Evolutionary conservation across 2,113 vertebrate species (phyloP).

Genomic region (Otis tarda): DNA sequence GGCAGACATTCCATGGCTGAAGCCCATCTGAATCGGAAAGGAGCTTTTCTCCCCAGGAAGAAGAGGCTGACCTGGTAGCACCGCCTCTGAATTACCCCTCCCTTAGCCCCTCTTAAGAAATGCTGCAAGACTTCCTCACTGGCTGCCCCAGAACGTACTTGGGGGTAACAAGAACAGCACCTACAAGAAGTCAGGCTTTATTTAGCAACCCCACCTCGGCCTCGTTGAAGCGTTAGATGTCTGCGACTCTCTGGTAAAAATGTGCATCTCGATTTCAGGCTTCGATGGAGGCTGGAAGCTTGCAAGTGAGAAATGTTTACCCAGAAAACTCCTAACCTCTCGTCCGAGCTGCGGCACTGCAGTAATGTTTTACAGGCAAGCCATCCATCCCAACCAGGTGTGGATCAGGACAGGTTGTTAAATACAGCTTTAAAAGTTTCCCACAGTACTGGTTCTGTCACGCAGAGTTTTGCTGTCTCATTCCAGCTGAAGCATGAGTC

Average conservation of each 20-base stretch:
- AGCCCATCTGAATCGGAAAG: neutral
- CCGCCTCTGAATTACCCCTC: neutral
- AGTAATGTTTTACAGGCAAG: neutral
- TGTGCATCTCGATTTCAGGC: neutral
- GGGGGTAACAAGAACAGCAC: neutral
- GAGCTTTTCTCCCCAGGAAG: neutral
- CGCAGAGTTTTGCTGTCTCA: neutral
- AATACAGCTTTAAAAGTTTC: neutral
- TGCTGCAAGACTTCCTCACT: neutral
- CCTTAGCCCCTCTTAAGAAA: neutral
- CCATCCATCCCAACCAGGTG: neutral
- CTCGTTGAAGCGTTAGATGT: neutral
- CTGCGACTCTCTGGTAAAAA: neutral
- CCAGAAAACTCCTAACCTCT: neutral
- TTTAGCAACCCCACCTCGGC: neutral
- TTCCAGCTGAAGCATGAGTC: constrained; percentile 20
- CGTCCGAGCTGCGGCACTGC: neutral
- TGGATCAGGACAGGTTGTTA: neutral
- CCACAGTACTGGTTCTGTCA: neutral
- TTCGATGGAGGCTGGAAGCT: neutral
- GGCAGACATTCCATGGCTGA: neutral
- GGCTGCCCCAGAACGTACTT: neutral
- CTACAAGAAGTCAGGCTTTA: neutral
- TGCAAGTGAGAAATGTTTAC: constrained; percentile 31
- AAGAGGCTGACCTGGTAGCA: neutral